These are phyloP conservation scores for Tetrax tetrax DNA, from an alignment of 2,113 vertebrate species.

Conservation along the genomic window DNA sequence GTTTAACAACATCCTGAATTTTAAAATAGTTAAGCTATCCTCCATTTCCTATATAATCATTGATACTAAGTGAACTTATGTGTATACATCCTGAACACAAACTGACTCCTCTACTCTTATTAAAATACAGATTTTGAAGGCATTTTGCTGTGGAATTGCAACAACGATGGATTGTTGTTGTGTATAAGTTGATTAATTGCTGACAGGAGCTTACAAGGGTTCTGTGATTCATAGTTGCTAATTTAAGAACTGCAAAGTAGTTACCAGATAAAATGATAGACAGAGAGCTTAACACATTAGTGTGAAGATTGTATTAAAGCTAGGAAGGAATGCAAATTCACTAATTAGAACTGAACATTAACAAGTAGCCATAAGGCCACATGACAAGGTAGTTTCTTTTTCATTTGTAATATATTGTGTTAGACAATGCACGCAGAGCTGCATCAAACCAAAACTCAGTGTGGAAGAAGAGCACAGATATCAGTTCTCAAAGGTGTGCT, in stretches of 20 bases:
- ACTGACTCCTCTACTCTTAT: neutral
- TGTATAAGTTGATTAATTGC: neutral
- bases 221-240: neutral
- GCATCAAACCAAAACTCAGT: neutral
- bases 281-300: neutral
- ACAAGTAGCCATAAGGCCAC: neutral
- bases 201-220: neutral
- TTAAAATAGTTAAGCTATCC: neutral
- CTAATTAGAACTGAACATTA: neutral
- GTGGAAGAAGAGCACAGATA: neutral
- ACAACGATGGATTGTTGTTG: neutral
- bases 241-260: neutral
- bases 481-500: neutral
- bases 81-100: neutral
- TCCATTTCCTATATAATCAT: neutral
- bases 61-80: neutral
- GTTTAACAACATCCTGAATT: slow-evolving; percentile 30
- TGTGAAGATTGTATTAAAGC: neutral
- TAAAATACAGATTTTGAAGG: neutral
- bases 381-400: neutral
- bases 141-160: neutral
- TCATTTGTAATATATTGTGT: neutral
- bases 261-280: neutral
- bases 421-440: neutral
- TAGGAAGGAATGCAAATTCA: neutral